phyloP scores from a whole-genome alignment of 2,113 vertebrate genomes.

The Petaurus breviceps region DNA sequence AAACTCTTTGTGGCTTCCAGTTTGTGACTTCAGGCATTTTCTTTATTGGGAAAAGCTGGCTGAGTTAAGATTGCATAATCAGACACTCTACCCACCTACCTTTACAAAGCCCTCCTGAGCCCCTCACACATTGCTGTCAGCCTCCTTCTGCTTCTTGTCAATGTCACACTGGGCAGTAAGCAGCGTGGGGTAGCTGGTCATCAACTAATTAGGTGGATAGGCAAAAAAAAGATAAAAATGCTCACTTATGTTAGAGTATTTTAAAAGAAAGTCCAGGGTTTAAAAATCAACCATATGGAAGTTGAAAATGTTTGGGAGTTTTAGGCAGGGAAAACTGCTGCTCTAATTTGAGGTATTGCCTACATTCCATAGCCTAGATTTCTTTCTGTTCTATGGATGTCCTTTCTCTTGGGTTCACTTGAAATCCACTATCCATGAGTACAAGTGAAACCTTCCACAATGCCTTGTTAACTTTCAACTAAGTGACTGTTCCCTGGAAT shows the following conservation, averaged over 20 bases:
- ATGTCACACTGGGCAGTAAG: not conserved
- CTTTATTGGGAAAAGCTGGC: conserved; percentile 64
- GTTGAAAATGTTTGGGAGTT: not conserved
- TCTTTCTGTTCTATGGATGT: not conserved
- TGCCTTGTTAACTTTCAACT: conserved; percentile 13
- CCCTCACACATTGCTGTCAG: conserved; percentile 73
- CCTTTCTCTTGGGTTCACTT: not conserved
- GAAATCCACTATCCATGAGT: not conserved
- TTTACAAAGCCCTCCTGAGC: conserved; percentile 28
- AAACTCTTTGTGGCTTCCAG: conserved; percentile 50
- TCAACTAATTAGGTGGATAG: not conserved
- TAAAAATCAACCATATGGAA: conserved; percentile 3
- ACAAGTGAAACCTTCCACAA: not conserved
- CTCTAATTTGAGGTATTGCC: not conserved
- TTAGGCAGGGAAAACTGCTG: not conserved
- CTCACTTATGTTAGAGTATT: not conserved
- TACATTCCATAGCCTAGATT: not conserved
- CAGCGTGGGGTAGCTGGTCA: not conserved
- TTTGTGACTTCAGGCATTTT: conserved; percentile 62
- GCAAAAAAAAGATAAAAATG: conserved; percentile 6
- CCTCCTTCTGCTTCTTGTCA: conserved; percentile 67
- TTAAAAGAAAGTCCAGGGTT: not conserved
- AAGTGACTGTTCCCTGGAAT: conserved; percentile 43
- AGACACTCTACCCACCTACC: conserved; percentile 29
- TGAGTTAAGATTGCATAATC: conserved; percentile 48